These are phyloP conservation scores for Drosophila nr. perissopoda DNA, from an alignment of 2,888 invertebrate species.

Conservation along the genomic window DNA sequence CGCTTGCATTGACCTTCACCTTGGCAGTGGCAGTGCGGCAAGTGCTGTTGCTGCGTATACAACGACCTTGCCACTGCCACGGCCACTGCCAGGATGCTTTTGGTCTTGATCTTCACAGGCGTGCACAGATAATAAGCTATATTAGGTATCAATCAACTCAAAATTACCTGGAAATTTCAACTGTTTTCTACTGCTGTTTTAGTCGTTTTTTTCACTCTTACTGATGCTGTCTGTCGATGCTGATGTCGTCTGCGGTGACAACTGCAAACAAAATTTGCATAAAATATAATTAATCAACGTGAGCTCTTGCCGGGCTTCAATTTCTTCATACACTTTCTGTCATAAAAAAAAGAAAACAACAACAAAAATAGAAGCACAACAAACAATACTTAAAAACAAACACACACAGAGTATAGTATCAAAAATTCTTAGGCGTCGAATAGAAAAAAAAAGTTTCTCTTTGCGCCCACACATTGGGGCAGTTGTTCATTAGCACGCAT, in stretches of 20 bases:
- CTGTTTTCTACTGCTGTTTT: not conserved
- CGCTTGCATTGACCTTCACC: slow-evolving; percentile 75
- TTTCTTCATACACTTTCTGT: slow-evolving; percentile 43
- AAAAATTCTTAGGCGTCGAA: slow-evolving; percentile 38
- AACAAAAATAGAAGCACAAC: slow-evolving; percentile 18
- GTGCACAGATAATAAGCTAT: slow-evolving; percentile 15
- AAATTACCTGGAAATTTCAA: slow-evolving; percentile 48
- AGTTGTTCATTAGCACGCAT: slow-evolving; percentile 61
- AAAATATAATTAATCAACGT: slow-evolving; percentile 55
- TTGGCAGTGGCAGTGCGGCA: slow-evolving; percentile 63
- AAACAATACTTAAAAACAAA: slow-evolving; percentile 30
- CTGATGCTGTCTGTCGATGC: not conserved
- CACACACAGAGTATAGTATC: slow-evolving; percentile 37
- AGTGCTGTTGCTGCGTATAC: slow-evolving; percentile 14
- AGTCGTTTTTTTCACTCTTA: slow-evolving; percentile 5
- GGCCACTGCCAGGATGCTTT: slow-evolving; percentile 20
- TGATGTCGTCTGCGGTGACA: slow-evolving; percentile 2
- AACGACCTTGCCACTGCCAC: slow-evolving; percentile 41
- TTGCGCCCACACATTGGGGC: slow-evolving; percentile 56
- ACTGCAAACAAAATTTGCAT: slow-evolving; percentile 68
- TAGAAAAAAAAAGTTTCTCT: slow-evolving; percentile 66
- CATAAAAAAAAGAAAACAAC: slow-evolving; percentile 30
- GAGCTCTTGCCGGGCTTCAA: slow-evolving; percentile 57
- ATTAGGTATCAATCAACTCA: slow-evolving; percentile 8
- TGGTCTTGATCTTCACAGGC: slow-evolving; percentile 66